A percentile compares a stretch with the other conserved stretches of the same genome.
These are phyloP conservation scores for Phycodurus eques DNA, from an alignment of 2,113 vertebrate species.

Conservation along the genomic window DNA sequence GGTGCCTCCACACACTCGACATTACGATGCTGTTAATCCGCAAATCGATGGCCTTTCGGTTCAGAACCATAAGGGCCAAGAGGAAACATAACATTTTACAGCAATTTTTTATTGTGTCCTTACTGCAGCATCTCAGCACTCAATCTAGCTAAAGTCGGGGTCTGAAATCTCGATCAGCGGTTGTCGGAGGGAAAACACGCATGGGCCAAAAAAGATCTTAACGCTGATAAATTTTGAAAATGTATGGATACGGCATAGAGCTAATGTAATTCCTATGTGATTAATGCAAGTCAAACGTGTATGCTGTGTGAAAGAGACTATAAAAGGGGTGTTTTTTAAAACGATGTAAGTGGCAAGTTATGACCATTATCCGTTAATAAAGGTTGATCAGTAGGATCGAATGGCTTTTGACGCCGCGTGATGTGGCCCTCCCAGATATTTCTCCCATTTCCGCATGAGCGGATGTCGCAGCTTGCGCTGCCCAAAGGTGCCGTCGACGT, in stretches of 20 bases:
- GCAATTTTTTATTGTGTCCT: not conserved
- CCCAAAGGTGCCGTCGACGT: slow-evolving; percentile 31
- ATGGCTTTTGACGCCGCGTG: not conserved
- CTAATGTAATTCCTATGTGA: slow-evolving; percentile 19
- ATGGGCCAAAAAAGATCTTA: slow-evolving; percentile 63
- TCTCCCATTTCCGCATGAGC: not conserved
- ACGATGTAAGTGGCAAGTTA: not conserved
- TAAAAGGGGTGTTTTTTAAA: slow-evolving; percentile 17
- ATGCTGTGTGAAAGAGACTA: slow-evolving; percentile 11
- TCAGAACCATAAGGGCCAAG: slow-evolving; percentile 14
- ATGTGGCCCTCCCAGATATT: not conserved
- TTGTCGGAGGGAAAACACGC: slow-evolving; percentile 15
- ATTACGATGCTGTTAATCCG: slow-evolving; percentile 29
- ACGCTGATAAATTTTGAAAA: slow-evolving; percentile 31
- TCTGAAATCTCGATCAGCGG: slow-evolving; percentile 18
- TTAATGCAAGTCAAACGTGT: slow-evolving; percentile 11
- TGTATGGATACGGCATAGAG: slow-evolving; percentile 21
- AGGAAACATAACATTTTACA: slow-evolving; percentile 21
- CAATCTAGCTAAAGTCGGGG: slow-evolving; percentile 30
- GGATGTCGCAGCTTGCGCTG: slow-evolving; percentile 1
- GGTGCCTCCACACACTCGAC: slow-evolving; percentile 37
- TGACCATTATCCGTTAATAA: not conserved
- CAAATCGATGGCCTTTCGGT: slow-evolving; percentile 20
- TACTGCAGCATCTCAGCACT: slow-evolving; percentile 12
- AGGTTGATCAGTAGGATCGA: not conserved